phyloP scores from a whole-genome alignment of 2,888 invertebrate genomes.

The Vannuccia rotundouncinata region DNA sequence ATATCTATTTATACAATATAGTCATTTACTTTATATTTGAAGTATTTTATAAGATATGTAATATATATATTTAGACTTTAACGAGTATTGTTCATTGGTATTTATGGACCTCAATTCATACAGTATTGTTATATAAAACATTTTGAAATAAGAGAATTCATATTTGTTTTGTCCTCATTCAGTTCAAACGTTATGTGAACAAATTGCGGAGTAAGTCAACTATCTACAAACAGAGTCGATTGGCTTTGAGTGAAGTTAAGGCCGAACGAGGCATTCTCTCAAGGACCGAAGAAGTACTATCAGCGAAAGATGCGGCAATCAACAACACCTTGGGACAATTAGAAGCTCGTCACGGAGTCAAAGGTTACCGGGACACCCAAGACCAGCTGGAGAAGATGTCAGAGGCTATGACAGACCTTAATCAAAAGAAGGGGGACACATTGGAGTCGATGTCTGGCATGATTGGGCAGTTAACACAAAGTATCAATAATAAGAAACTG shows the following conservation, averaged over 20 bases:
- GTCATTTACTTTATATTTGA: too few relatives aligned
- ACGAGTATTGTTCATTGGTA: too few relatives aligned
- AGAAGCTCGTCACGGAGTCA: slow-evolving; percentile 47
- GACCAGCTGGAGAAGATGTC: slow-evolving; percentile 62
- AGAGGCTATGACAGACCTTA: slow-evolving; percentile 59
- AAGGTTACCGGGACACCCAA: slow-evolving; percentile 60
- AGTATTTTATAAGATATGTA: too few relatives aligned
- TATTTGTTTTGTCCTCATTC: too few relatives aligned
- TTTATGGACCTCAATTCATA: too few relatives aligned
- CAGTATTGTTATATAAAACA: too few relatives aligned
- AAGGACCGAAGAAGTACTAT: slow-evolving; percentile 69
- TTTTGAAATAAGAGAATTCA: too few relatives aligned
- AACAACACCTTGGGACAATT: slow-evolving; percentile 60
- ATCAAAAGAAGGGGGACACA: slow-evolving; percentile 59
- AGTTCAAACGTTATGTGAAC: slow-evolving; percentile 76
- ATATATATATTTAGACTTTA: too few relatives aligned
- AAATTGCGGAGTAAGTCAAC: slow-evolving; percentile 72
- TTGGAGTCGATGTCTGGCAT: slow-evolving; percentile 60
- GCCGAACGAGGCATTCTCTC: slow-evolving; percentile 71
- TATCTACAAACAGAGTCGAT: slow-evolving; percentile 71
- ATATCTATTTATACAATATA: too few relatives aligned
- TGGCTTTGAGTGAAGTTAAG: slow-evolving; percentile 68
- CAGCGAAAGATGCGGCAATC: slow-evolving; percentile 58
- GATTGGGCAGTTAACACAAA: slow-evolving; percentile 58
- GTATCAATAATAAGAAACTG: slow-evolving; percentile 64